Conservation (phyloP, 2,888 invertebrate species). For the Cataglyphis albicans region DNA sequence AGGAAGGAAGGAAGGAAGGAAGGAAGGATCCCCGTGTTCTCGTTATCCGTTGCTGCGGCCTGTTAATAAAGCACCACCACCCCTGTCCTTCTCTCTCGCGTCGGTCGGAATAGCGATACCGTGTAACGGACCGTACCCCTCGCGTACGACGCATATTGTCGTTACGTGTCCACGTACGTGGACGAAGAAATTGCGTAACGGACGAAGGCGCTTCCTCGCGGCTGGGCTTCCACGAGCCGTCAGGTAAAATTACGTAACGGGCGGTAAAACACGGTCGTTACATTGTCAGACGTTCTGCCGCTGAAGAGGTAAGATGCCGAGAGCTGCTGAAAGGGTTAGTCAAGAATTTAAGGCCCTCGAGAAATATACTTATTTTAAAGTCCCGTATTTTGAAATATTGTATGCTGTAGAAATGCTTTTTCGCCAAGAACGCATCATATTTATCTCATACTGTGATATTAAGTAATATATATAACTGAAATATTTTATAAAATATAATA, state of each 20-base stretch:
- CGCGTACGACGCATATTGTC: conserved; percentile 16
- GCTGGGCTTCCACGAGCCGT: conserved; percentile 12
- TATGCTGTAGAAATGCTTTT: background rate
- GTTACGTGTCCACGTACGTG: conserved; percentile 29
- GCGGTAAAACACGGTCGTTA: conserved; percentile 53
- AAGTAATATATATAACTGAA: background rate
- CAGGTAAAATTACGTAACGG: conserved; percentile 56
- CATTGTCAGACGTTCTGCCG: conserved; percentile 37
- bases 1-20: conserved; percentile 15
- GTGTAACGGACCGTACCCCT: conserved; percentile 58
- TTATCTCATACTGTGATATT: background rate
- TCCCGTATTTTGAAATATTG: background rate
- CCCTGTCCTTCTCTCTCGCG: conserved; percentile 45
- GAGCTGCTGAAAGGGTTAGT: conserved; percentile 37
- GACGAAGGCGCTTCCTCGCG: conserved; percentile 39
- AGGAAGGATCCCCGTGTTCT: conserved; percentile 67
- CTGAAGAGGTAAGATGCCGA: conserved; percentile 5
- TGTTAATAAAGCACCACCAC: conserved; percentile 71
- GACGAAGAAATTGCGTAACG: conserved; percentile 53
- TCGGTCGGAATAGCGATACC: conserved; percentile 59
- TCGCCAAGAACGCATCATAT: background rate
- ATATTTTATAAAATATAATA: background rate
- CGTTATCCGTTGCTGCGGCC: conserved; percentile 69
- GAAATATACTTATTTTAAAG: conserved; percentile 7
- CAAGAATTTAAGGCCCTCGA: conserved; percentile 21